Percentiles rank a stretch among this genome's conserved stretches.
Conservation (phyloP, 2,888 invertebrate species). For the Drosophila pseudotalamancana region DNA sequence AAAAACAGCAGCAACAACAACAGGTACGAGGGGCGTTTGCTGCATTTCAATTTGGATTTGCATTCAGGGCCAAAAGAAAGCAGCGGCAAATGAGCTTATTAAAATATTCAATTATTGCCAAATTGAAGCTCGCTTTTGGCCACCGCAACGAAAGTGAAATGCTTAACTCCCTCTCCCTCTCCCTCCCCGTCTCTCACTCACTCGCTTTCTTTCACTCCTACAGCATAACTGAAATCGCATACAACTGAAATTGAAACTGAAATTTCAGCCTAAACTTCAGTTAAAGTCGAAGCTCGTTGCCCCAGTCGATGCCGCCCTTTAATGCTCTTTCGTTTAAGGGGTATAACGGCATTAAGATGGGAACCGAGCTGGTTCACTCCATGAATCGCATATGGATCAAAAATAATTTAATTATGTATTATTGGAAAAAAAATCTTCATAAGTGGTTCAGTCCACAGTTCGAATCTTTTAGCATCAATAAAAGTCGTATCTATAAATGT, state of each 20-base stretch:
- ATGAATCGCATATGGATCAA: no score
- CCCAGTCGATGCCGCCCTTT: slow-evolving; percentile 11
- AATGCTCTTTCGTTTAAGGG: slow-evolving; percentile 4
- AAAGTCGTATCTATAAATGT: no score
- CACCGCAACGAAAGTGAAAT: slow-evolving; percentile 72
- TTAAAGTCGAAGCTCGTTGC: slow-evolving; percentile 5
- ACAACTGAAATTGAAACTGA: slow-evolving; percentile 8
- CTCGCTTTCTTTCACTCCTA: no score
- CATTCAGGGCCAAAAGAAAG: slow-evolving; percentile 75
- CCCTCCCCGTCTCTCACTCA: no score
- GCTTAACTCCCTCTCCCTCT: no score
- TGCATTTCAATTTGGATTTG: slow-evolving; percentile 76
- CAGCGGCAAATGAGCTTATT: slow-evolving; percentile 62
- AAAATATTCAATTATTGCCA: slow-evolving; percentile 75
- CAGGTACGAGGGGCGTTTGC: slow-evolving; percentile 46
- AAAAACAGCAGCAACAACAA: neutral
- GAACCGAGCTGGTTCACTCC: no score
- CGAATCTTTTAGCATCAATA: no score
- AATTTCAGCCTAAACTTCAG: slow-evolving; percentile 9
- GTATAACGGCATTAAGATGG: no score
- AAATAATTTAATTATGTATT: no score
- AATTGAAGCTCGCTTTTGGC: slow-evolving; percentile 62
- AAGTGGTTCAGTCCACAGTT: no score
- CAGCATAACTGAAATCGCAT: slow-evolving; percentile 12
- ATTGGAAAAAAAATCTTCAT: no score